Base-by-base conservation (phyloP, 1,140 invertebrate genomes). In the Pogonomyrmex barbatus region DNA sequence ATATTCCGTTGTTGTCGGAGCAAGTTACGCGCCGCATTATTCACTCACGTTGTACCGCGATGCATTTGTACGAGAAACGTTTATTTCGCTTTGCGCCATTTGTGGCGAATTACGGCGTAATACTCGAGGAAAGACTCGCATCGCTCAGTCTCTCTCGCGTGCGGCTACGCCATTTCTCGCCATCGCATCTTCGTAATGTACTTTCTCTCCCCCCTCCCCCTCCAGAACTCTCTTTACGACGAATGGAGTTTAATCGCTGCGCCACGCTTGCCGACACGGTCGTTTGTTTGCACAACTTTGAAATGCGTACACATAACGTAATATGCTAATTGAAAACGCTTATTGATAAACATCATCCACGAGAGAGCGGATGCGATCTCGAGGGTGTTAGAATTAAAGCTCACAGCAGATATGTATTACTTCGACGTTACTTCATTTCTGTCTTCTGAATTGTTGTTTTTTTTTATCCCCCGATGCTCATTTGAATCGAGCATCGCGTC, bases 11-110 rank as follows among this genome's bases (percentile, higher is more conserved):
- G 63, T 58, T 42, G 65, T 42, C 52, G 47, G 39, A 36, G 12
- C 47, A 56, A 81, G 63, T 70, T 56, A 24, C 52, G 50, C 65
- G 36, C 50, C 39, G 50, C 50, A 81, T 81, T 81, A 58, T 81
- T 81, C 78, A 56, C 50, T 12, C 78, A n/a, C 39, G 45, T 47
- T 50, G 58, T 56, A 45, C 14, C 36, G 50, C 63, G 60, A 39
- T 42, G 75, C 36, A 81, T 58, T 70, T 56, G 50, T 45, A 56
- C 33, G 17, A 17, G 78, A 56, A 33, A 81, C 39, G 65, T 67
- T 67, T 56, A 81, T 70, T 70, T 70, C 65, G 14, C 36, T 58
- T 42, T 56, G 39, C 39, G 65, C 50, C 62, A 70, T 81, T 81
- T 56, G 52, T 47, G 36, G 42, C 77, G 47, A 52, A 65, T 68